A percentile compares a stretch with the other conserved stretches of the same genome.
Conservation (phyloP, 2,888 invertebrate species). For the Ophraella communa region DNA sequence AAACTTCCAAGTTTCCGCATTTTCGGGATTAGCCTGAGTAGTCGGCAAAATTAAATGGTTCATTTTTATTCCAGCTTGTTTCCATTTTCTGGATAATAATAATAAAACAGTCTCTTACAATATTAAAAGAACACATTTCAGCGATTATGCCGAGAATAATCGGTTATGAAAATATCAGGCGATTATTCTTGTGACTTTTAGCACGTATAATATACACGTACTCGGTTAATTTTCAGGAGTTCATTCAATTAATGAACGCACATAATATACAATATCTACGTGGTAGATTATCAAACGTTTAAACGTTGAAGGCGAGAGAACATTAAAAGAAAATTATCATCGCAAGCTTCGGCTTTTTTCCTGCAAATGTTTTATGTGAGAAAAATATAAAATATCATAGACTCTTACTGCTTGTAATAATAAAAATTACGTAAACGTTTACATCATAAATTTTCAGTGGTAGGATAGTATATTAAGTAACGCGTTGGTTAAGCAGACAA, state of each 20-base stretch:
- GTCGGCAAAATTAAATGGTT: conserved; percentile 50
- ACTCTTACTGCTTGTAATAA: too few species aligned
- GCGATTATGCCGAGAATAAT: conserved; percentile 57
- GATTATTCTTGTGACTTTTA: conserved; percentile 50
- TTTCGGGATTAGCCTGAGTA: conserved; percentile 31
- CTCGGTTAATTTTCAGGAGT: conserved; percentile 47
- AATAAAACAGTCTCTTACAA: conserved; percentile 57
- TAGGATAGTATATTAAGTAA: too few species aligned
- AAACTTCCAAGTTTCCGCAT: conserved; percentile 1
- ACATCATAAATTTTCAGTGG: too few species aligned
- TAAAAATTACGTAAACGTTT: too few species aligned
- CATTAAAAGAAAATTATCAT: too few species aligned
- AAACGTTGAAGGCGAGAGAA: background rate
- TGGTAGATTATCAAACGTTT: background rate
- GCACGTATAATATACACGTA: conserved; percentile 44
- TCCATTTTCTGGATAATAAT: conserved; percentile 54
- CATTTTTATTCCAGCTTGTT: conserved; percentile 48
- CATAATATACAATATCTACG: background rate
- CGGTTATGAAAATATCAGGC: conserved; percentile 57
- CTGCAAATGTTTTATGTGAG: too few species aligned
- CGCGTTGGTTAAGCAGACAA: too few species aligned
- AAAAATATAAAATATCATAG: too few species aligned
- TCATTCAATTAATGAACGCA: conserved; percentile 2
- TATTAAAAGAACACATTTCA: conserved; percentile 55
- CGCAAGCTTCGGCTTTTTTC: too few species aligned